A percentile compares a stretch with the other conserved stretches of the same genome.
Conservation (phyloP, 2,888 invertebrate species). For the Paralinhomoeus sp. region DNA sequence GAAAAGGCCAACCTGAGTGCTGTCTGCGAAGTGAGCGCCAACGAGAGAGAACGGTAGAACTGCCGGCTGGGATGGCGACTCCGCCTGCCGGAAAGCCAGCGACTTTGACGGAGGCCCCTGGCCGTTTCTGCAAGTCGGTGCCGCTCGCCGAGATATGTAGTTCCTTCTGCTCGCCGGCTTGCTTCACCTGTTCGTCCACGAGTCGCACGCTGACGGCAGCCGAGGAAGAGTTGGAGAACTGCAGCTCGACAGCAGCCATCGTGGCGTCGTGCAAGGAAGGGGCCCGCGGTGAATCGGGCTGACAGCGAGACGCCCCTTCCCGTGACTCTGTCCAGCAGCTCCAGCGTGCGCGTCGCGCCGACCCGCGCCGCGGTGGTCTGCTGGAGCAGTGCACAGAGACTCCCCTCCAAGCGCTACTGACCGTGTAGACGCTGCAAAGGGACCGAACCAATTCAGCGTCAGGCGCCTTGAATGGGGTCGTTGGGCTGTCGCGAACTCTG, state of each 20-base stretch:
- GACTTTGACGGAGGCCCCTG: too few relatives aligned
- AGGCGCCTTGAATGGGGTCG: too few relatives aligned
- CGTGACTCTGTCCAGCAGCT: constrained; percentile 25
- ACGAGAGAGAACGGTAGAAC: constrained; percentile 19
- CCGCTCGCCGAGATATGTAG: too few relatives aligned
- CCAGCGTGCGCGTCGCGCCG: constrained; percentile 11
- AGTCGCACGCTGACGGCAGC: too few relatives aligned
- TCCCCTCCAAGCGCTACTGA: too few relatives aligned
- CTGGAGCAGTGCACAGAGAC: constrained; percentile 3
- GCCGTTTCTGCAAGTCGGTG: too few relatives aligned
- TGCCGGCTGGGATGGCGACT: constrained; percentile 7
- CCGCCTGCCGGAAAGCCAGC: constrained; percentile 53
- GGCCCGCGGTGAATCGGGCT: constrained; percentile 46
- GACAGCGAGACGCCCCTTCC: constrained; percentile 31
- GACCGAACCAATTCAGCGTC: too few relatives aligned
- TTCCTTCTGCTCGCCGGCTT: too few relatives aligned
- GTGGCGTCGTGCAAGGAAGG: constrained; percentile 55
- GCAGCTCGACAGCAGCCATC: constrained; percentile 58
- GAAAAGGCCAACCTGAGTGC: constrained; percentile 37
- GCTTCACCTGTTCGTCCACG: too few relatives aligned
- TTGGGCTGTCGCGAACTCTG: too few relatives aligned
- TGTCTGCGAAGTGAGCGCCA: constrained; percentile 30
- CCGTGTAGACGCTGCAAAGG: too few relatives aligned
- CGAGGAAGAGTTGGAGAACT: constrained; percentile 58
- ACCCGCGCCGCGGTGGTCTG: constrained; percentile 6